A percentile compares a stretch with the other conserved stretches of the same genome.
phyloP scores from a whole-genome alignment of 2,888 invertebrate species.

The Ichneumon xanthorius region DNA sequence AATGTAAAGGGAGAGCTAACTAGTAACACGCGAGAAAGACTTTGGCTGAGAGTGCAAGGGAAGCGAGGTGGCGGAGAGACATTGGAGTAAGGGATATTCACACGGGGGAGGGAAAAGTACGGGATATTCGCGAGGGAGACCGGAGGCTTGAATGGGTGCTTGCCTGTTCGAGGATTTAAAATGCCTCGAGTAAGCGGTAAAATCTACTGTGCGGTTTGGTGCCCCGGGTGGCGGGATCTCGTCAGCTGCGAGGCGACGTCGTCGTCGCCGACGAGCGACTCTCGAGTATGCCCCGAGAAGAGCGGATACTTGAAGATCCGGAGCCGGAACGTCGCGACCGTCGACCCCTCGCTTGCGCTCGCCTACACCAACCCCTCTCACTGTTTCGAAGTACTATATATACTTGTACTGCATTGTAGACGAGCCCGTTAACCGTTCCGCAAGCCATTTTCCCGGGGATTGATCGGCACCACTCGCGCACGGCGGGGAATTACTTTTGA shows the following conservation, averaged over 20 bases:
- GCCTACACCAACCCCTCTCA: not conserved
- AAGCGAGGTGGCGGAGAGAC: not conserved
- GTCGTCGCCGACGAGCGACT: slow-evolving; percentile 55
- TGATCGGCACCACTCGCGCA: not conserved
- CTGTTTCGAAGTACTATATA: slow-evolving; percentile 26
- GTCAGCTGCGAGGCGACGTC: slow-evolving; percentile 28
- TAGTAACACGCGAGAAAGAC: slow-evolving; percentile 50
- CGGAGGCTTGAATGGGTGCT: slow-evolving; percentile 70
- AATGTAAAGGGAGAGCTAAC: slow-evolving; percentile 13
- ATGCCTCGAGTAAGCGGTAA: slow-evolving; percentile 78
- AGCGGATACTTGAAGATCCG: slow-evolving; percentile 67
- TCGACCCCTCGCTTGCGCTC: slow-evolving; percentile 35
- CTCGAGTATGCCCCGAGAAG: slow-evolving; percentile 64
- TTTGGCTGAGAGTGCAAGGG: slow-evolving; percentile 2
- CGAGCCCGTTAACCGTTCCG: slow-evolving; percentile 9
- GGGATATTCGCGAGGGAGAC: not conserved
- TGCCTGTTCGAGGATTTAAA: slow-evolving; percentile 76
- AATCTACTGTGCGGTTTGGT: slow-evolving; percentile 72
- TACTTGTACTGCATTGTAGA: not conserved
- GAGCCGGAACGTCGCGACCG: slow-evolving; percentile 45
- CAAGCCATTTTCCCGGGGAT: slow-evolving; percentile 29
- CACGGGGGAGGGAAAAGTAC: slow-evolving; percentile 1
- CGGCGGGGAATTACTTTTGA: slow-evolving; percentile 1
- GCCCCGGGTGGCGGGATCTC: slow-evolving; percentile 38
- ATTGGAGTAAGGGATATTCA: not conserved